Conservation (phyloP, 1,140 invertebrate species). For the Platyscapa corneri region DNA sequence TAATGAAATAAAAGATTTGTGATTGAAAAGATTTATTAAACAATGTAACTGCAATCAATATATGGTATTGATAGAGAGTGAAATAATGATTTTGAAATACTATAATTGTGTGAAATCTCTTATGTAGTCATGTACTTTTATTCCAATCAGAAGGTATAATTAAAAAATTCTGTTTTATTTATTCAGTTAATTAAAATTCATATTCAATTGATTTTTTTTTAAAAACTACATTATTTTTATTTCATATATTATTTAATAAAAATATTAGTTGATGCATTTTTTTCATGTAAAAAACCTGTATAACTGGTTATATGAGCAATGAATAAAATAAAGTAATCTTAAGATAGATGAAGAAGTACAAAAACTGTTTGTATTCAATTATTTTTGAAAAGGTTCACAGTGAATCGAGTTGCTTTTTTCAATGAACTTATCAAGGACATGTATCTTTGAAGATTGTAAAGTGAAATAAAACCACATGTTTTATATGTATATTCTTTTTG, state of each 20-base stretch:
- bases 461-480: conserved; percentile 46
- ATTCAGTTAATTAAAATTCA: neutral
- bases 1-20: neutral
- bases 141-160: neutral
- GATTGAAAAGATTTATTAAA: neutral
- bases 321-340: conserved; percentile 19
- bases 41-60: neutral
- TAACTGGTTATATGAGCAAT: conserved; percentile 24
- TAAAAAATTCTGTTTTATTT: neutral
- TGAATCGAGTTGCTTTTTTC: conserved; percentile 49
- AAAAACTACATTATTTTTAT: neutral
- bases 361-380: conserved; percentile 36
- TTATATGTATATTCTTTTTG: conserved; percentile 50
- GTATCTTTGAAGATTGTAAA: conserved; percentile 48
- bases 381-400: neutral
- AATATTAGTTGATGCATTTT: neutral
- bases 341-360: conserved; percentile 1
- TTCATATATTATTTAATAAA: conserved; percentile 21
- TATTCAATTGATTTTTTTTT: neutral
- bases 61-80: neutral
- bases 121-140: neutral
- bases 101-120: neutral
- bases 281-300: conserved; percentile 13
- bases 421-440: conserved; percentile 50
- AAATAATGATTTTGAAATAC: conserved; percentile 20